A percentile compares a stretch with the other conserved stretches of the same genome.
These are phyloP conservation scores for Phengaris arion DNA, from an alignment of 2,888 invertebrate species.

Conservation along the genomic window DNA sequence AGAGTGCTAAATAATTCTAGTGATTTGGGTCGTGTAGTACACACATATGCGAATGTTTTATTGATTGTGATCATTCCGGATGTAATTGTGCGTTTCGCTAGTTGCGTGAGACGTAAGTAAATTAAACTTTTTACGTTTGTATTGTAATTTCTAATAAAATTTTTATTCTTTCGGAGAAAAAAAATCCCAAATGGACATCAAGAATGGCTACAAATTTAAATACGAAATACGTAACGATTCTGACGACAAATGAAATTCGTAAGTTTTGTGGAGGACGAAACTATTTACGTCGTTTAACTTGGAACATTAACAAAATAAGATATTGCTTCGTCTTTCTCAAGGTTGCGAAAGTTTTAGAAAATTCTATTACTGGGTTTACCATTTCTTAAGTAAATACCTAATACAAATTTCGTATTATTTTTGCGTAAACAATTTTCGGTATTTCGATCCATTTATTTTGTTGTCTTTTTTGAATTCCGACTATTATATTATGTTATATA, in stretches of 20 bases:
- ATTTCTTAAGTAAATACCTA: slow-evolving; percentile 6
- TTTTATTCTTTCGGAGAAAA: background rate
- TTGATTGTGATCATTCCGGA: too few species aligned
- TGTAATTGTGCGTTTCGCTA: too few species aligned
- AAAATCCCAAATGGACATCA: background rate
- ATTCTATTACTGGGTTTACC: slow-evolving; percentile 7
- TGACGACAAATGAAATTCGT: slow-evolving; percentile 2
- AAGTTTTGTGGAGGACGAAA: slow-evolving; percentile 28
- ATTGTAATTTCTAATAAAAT: too few species aligned
- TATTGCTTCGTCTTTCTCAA: slow-evolving; percentile 23
- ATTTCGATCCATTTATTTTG: background rate
- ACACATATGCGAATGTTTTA: too few species aligned
- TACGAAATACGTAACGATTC: background rate
- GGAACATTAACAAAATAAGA: slow-evolving; percentile 22
- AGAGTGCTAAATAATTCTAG: too few species aligned
- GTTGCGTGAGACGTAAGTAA: too few species aligned
- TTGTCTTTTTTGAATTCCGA: too few species aligned
- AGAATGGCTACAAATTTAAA: slow-evolving; percentile 6
- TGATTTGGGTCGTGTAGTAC: too few species aligned
- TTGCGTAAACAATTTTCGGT: background rate
- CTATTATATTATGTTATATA: too few species aligned
- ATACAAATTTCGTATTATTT: slow-evolving; percentile 8
- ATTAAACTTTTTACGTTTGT: too few species aligned
- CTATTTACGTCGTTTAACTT: slow-evolving; percentile 21
- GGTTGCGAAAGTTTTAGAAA: slow-evolving; percentile 2